Evolutionary conservation across 2,113 vertebrate species (phyloP), one percentile per base, ranked within the genome.

Genomic region (Sclerurus mexicanus): DNA sequence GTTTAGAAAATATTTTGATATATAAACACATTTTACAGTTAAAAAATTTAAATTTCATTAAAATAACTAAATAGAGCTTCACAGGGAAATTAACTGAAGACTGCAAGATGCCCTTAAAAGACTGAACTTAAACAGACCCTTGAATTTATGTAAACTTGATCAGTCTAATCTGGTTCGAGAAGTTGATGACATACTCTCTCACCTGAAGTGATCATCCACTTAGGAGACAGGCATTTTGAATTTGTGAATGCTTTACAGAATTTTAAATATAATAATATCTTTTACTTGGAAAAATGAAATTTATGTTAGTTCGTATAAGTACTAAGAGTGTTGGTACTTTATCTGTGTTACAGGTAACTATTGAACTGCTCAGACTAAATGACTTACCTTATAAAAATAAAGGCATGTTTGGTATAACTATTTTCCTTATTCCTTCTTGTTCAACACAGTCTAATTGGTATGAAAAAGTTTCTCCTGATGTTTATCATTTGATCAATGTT

Each of bases 371-470:
- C 24, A 66, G 35, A 63, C 23, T 85, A 64, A 85, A 92, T 8
- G 35, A 97, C 96, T 96, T 96, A 97, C 93, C 94, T 95, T 87
- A 72, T 4, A 52, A 67, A 74, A 73, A 95, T 24, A 77, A 75
- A 87, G 30, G 44, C 0, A 37, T 17, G 6, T 25, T 92, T 72
- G 72, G 7, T 31, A n/a, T 21, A 81, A 20, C 18, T 87, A 72
- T 63, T 82, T 72, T 75, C 37, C 44, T 79, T 58, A 62, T 16
- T 66, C 37, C 53, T 72, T 82, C 46, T 44, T 69, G 31, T 49
- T 73, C 44, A 82, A 37, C 1, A 2, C 53, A 74, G n/a, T 40
- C 23, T 68, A 89, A 40, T 3, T 58, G 24, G 6, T 39, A 85
- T 20, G 40, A 72, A 85, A 92, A 87, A 20, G 33, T 40, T 21